Conservation (phyloP, 2,888 invertebrate genomes). For the Torymus aiolomorphi region DNA sequence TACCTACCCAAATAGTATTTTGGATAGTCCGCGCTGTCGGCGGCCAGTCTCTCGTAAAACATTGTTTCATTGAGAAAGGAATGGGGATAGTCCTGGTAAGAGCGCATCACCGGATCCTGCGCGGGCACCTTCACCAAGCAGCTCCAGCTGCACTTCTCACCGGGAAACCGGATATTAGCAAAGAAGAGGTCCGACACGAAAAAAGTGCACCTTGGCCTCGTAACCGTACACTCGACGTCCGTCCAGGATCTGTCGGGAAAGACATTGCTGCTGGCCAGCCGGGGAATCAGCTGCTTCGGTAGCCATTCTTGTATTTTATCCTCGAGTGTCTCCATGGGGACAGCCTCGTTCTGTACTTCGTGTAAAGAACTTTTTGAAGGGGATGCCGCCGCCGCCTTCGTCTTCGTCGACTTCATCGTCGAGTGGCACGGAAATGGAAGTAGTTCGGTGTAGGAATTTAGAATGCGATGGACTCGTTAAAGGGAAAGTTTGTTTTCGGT, state of each 20-base stretch:
- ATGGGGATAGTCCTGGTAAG: not conserved
- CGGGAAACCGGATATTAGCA: constrained; percentile 56
- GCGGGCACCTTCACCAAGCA: constrained; percentile 30
- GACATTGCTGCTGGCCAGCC: not conserved
- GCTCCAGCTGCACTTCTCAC: not conserved
- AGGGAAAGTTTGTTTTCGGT: no score
- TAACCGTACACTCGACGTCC: constrained; percentile 55
- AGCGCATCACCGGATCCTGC: not conserved
- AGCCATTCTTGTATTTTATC: constrained; percentile 56
- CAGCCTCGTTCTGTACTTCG: no score
- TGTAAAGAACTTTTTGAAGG: no score
- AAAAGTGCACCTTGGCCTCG: constrained; percentile 56
- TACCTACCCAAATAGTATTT: constrained; percentile 52
- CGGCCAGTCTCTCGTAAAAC: constrained; percentile 64
- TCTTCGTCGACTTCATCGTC: no score
- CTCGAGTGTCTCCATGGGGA: constrained; percentile 32
- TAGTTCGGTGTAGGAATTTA: no score
- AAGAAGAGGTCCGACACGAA: constrained; percentile 62
- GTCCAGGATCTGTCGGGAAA: constrained; percentile 14
- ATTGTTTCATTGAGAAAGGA: constrained; percentile 70
- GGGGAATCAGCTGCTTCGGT: constrained; percentile 52
- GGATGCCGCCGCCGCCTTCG: no score
- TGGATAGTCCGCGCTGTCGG: constrained; percentile 51
- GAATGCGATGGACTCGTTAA: no score
- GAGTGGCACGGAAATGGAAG: no score